Percentiles rank a stretch among this genome's conserved stretches.
These are phyloP conservation scores for Drosophila infuscata DNA, from an alignment of 2,888 invertebrate genomes.

Conservation along the genomic window DNA sequence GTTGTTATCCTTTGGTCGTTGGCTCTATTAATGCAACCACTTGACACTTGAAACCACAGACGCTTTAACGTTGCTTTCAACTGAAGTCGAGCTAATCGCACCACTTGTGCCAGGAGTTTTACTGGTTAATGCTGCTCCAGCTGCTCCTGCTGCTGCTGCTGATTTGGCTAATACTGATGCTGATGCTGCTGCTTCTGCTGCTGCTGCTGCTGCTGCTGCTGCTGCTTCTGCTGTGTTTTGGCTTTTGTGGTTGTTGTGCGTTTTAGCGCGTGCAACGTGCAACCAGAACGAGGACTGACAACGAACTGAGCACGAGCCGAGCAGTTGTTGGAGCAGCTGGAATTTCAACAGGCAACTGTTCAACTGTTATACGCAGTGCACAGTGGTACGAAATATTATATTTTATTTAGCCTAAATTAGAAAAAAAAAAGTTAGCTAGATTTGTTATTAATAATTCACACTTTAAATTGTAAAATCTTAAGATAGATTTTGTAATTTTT, in stretches of 20 bases:
- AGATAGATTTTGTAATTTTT: neutral
- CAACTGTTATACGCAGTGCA: slow-evolving; percentile 65
- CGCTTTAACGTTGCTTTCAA: slow-evolving; percentile 4
- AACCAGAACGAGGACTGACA: slow-evolving; percentile 69
- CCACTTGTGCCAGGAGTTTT: slow-evolving; percentile 24
- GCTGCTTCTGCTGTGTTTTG: slow-evolving; percentile 12
- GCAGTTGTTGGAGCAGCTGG: slow-evolving; percentile 58
- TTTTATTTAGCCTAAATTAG: too few species aligned
- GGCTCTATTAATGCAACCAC: neutral
- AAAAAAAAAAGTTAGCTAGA: neutral
- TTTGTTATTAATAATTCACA: neutral
- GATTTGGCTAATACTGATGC: slow-evolving; percentile 6
- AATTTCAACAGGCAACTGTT: slow-evolving; percentile 54
- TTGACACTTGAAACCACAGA: slow-evolving; percentile 5
- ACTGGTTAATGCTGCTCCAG: neutral
- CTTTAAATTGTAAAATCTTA: neutral
- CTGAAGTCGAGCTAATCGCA: slow-evolving; percentile 17
- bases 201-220: neutral
- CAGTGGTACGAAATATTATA: neutral
- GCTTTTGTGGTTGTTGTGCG: slow-evolving; percentile 27
- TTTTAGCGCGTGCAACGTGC: slow-evolving; percentile 59
- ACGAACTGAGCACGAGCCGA: slow-evolving; percentile 69
- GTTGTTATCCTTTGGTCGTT: neutral
- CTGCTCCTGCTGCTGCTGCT: neutral
- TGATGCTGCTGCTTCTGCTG: too few species aligned